Base-by-base conservation (phyloP, 2,888 invertebrate species). In the Ellobium chinense region DNA sequence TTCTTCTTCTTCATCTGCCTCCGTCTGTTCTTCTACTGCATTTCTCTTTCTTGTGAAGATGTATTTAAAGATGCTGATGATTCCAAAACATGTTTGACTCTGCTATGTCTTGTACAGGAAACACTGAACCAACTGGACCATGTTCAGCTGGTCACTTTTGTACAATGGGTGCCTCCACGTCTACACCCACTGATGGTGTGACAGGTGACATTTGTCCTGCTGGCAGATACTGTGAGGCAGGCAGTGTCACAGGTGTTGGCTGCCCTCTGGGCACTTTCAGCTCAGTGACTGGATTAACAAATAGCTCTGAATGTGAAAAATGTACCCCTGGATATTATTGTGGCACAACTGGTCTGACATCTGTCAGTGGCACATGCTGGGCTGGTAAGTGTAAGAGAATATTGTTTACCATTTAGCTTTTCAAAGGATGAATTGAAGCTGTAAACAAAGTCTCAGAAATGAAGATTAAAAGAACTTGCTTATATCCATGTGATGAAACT, bases 251-350 rank as follows among this genome's bases (percentile, higher is more conserved):
- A 7, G 91, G 91, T 1, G 80, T 77, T 1, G 87, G 87, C 18
- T 92, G 92, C 84, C 90, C 89, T 4, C 78, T 85, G 75, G 91
- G 91, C 27, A 91, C 91, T 0, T 91, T 88, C 86, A 91, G 89
- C 84, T 88, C 86, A 78, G 77, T 69, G 14, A 83, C 81, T 5
- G 91, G 91, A 7, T 85, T 92, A 39, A 83, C 76, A 24, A 86
- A 84, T 65, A 82, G 82, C n/a, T 82, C 85, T 5, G 87, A 91
- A 69, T 92, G 92, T 82, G 83, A 86, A 12, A 69, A 78, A 27
- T 92, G 92, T 81, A 90, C 89, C 0, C 88, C 90, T 24, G 92
- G 92, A 1, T 87, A 86, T 81, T 91, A 91, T 85, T 92, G 92
- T 84, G 86, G 85, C 31, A 86, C 70, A 34, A 87, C 88, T 0